Conservation (phyloP, 2,113 vertebrate species). For the Oreochromis tanganicae region DNA sequence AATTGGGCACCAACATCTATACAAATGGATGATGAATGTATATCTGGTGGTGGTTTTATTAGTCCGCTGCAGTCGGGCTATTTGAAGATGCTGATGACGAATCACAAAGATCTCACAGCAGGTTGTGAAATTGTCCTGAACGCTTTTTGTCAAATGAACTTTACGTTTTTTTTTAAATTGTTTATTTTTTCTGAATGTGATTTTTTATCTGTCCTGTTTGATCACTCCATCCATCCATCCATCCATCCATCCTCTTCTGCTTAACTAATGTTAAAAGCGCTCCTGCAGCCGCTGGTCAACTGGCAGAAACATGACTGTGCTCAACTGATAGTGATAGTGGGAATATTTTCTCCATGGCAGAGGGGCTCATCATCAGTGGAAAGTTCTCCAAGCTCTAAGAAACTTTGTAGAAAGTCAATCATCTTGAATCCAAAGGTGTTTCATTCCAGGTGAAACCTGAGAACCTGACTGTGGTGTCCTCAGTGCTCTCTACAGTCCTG, state of each 20-base stretch:
- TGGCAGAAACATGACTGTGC: background rate
- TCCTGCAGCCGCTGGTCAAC: background rate
- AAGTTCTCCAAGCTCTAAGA: background rate
- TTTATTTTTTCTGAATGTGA: background rate
- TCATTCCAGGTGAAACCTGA: background rate
- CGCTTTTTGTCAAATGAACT: background rate
- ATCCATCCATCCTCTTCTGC: background rate
- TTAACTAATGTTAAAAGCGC: background rate
- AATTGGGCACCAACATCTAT: background rate
- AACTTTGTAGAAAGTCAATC: background rate
- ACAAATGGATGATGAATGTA: background rate
- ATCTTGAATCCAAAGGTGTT: background rate
- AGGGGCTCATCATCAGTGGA: background rate
- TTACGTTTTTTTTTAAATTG: background rate
- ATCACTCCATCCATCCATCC: background rate
- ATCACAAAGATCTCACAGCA: background rate
- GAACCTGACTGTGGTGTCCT: background rate
- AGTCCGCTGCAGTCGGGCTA: background rate
- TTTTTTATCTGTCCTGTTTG: background rate
- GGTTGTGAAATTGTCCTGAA: background rate
- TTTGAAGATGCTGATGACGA: background rate
- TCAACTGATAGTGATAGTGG: background rate
- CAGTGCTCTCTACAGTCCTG: background rate
- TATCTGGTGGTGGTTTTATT: background rate
- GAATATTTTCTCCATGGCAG: background rate